A percentile compares a stretch with the other conserved stretches of the same genome.
Conservation (phyloP, 2,888 invertebrate species). For the Drosophila emarginata region DNA sequence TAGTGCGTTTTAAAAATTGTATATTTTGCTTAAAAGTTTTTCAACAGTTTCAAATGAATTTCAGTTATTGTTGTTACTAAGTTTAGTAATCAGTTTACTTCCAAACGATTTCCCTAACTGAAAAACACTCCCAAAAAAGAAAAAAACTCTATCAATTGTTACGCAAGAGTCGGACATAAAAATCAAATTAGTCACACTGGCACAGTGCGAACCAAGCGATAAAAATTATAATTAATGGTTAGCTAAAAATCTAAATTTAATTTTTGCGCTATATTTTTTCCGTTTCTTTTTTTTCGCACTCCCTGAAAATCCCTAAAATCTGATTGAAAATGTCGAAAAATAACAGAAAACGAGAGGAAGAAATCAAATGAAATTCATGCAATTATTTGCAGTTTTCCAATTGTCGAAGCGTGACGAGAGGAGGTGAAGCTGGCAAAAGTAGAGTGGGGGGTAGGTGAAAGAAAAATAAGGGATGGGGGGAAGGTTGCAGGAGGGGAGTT, state of each 20-base stretch:
- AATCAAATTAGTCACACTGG: conserved; percentile 78
- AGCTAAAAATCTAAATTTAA: conserved; percentile 34
- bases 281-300: conserved; percentile 4
- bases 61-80: neutral
- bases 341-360: conserved; percentile 45
- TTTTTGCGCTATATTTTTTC: conserved; percentile 45
- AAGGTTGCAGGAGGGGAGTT: conserved; percentile 30
- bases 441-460: conserved; percentile 3
- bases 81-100: neutral
- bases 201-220: conserved; percentile 64
- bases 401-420: conserved; percentile 57
- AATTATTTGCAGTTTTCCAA: conserved; percentile 7
- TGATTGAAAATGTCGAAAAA: conserved; percentile 66
- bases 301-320: conserved; percentile 45
- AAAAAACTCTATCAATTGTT: conserved; percentile 23
- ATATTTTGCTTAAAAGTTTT: too few relatives aligned
- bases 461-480: conserved; percentile 7
- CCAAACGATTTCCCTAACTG: neutral
- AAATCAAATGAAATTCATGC: neutral
- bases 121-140: neutral
- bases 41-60: neutral
- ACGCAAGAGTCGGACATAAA: conserved; percentile 61
- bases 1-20: too few relatives aligned
- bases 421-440: conserved; percentile 1
- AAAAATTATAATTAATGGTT: conserved; percentile 73